phyloP scores from a whole-genome alignment of 2,113 vertebrate genomes.

The Myodes glareolus region DNA sequence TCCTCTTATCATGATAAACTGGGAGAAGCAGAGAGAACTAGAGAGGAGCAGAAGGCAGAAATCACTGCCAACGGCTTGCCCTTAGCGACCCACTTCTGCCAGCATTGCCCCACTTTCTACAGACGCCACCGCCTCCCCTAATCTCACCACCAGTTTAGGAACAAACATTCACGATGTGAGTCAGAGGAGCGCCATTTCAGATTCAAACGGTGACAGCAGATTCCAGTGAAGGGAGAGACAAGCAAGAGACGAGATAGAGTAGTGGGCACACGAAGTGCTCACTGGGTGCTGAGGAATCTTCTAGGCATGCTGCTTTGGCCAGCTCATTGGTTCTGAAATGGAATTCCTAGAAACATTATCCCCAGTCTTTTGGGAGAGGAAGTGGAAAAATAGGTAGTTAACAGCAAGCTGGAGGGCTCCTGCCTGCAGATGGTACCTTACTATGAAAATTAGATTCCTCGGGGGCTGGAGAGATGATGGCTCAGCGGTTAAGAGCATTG shows the following conservation, averaged over 20 bases:
- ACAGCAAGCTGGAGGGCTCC: neutral
- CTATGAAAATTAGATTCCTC: neutral
- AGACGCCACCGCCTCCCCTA: neutral
- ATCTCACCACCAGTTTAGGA: neutral
- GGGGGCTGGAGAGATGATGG: no score
- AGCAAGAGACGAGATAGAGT: neutral
- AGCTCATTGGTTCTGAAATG: neutral
- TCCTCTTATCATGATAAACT: neutral
- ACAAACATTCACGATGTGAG: neutral
- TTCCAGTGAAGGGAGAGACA: neutral
- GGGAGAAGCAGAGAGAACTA: neutral
- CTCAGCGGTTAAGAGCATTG: no score
- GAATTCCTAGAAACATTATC: neutral
- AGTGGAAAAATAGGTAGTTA: neutral
- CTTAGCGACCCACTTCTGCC: neutral
- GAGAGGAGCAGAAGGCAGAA: neutral
- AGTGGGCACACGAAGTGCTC: neutral
- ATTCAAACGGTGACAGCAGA: neutral
- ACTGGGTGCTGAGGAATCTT: neutral
- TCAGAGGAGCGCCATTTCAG: neutral
- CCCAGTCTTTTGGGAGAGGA: neutral
- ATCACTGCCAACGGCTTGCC: neutral
- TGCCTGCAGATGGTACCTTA: rapidly evolving
- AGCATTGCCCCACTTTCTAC: neutral
- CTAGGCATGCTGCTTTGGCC: neutral